Conservation (phyloP, 2,113 vertebrate genomes). For the Erythrocercus mccallii region DNA sequence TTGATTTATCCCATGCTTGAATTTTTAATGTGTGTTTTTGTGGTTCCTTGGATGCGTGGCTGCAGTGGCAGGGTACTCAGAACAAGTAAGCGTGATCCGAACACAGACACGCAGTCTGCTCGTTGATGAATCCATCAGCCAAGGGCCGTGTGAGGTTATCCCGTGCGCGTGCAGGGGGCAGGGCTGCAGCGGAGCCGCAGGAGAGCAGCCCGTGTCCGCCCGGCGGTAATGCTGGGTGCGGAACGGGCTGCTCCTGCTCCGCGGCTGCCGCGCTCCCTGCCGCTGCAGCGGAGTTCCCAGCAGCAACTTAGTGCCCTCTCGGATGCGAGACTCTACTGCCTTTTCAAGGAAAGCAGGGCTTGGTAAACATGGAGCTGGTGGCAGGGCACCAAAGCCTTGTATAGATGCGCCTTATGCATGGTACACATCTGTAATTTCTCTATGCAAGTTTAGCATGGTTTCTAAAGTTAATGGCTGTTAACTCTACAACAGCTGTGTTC, state of each 20-base stretch:
- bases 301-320: neutral
- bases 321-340: neutral
- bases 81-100: neutral
- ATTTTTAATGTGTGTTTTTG: neutral
- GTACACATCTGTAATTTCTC: neutral
- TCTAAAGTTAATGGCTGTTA: neutral
- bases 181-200: neutral
- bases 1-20: neutral
- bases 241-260: neutral
- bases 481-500: neutral
- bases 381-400: neutral
- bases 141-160: rapidly evolving
- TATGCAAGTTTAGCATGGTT: neutral
- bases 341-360: neutral
- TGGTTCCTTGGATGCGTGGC: neutral
- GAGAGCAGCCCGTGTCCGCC: neutral
- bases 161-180: rapidly evolving
- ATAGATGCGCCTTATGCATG: neutral
- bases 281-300: neutral
- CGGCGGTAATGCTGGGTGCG: neutral
- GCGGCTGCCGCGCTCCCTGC: neutral
- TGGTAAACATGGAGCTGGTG: neutral
- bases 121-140: neutral
- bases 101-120: neutral
- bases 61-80: neutral